These are phyloP conservation scores for Ochropacha duplaris DNA, from an alignment of 2,888 invertebrate genomes.

Conservation along the genomic window DNA sequence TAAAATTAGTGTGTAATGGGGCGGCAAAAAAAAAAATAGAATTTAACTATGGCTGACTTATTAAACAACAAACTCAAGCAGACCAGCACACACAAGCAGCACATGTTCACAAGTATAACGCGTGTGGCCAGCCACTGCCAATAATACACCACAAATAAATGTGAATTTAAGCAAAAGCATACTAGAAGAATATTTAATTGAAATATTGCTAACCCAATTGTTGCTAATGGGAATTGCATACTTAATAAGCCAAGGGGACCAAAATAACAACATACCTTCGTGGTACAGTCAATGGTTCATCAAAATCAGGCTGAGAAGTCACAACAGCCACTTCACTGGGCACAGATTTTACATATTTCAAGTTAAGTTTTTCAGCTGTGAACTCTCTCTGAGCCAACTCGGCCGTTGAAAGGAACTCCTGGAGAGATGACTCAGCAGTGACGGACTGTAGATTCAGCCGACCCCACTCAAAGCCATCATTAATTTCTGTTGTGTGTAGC, in stretches of 20 bases:
- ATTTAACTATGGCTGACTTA: too few relatives aligned
- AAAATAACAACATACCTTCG: slow-evolving; percentile 81
- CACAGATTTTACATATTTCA: slow-evolving; percentile 79
- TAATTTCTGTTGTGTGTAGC: slow-evolving; percentile 93
- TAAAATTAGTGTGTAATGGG: too few relatives aligned
- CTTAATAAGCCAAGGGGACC: background rate
- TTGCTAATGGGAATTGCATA: too few relatives aligned
- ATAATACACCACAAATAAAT: too few relatives aligned
- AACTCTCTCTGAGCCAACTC: slow-evolving; percentile 97
- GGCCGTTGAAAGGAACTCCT: slow-evolving; percentile 97
- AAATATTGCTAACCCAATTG: too few relatives aligned
- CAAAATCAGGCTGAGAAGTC: slow-evolving; percentile 73
- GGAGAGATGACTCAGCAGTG: slow-evolving; percentile 97
- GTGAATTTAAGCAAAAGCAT: too few relatives aligned
- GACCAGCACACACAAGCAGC: too few relatives aligned
- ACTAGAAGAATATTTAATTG: too few relatives aligned
- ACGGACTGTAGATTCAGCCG: slow-evolving; percentile 95
- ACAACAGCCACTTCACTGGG: slow-evolving; percentile 63
- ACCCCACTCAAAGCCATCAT: slow-evolving; percentile 96
- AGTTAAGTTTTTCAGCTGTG: slow-evolving; percentile 93
- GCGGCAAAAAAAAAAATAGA: too few relatives aligned
- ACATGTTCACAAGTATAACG: too few relatives aligned
- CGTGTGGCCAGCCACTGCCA: too few relatives aligned
- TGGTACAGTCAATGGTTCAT: slow-evolving; percentile 85
- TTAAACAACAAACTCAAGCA: too few relatives aligned